A percentile compares a stretch with the other conserved stretches of the same genome.
These are phyloP conservation scores for Eupithecia dodoneata DNA, from an alignment of 2,888 invertebrate genomes.

Conservation along the genomic window DNA sequence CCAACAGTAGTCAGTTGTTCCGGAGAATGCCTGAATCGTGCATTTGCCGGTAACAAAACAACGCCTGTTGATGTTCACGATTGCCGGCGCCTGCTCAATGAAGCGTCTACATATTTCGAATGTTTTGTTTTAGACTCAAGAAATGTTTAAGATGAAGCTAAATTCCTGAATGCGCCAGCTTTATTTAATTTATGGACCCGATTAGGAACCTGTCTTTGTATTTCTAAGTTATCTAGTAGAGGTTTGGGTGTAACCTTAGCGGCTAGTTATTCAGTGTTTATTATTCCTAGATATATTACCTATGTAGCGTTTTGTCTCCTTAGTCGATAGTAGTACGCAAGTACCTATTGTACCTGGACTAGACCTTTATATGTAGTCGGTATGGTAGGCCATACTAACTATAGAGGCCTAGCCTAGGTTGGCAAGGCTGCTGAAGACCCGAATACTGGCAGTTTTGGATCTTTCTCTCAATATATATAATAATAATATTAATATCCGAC, in stretches of 20 bases:
- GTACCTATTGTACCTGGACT: not conserved
- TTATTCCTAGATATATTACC: not conserved
- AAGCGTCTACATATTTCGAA: slow-evolving; percentile 11
- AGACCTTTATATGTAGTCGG: too few relatives aligned
- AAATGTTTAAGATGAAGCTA: not conserved
- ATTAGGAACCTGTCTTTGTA: not conserved
- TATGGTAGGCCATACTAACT: not conserved
- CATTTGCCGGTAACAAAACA: slow-evolving; percentile 17
- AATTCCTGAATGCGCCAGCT: not conserved
- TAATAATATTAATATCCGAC: not conserved
- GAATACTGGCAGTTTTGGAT: not conserved
- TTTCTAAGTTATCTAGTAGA: not conserved
- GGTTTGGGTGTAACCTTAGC: not conserved
- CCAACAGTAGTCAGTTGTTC: slow-evolving; percentile 15
- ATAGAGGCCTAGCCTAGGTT: not conserved
- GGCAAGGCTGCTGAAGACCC: not conserved
- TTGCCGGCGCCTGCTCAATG: slow-evolving; percentile 17
- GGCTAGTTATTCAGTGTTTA: not conserved
- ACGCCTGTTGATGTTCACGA: slow-evolving; percentile 6
- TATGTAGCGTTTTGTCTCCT: not conserved
- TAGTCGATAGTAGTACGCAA: not conserved
- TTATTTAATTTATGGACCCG: not conserved
- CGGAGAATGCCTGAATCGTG: slow-evolving; percentile 19
- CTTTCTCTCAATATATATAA: not conserved
- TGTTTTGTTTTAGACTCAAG: not conserved